Evolutionary conservation across 2,888 invertebrate genomes (phyloP).

Genomic region (Phortica magna): DNA sequence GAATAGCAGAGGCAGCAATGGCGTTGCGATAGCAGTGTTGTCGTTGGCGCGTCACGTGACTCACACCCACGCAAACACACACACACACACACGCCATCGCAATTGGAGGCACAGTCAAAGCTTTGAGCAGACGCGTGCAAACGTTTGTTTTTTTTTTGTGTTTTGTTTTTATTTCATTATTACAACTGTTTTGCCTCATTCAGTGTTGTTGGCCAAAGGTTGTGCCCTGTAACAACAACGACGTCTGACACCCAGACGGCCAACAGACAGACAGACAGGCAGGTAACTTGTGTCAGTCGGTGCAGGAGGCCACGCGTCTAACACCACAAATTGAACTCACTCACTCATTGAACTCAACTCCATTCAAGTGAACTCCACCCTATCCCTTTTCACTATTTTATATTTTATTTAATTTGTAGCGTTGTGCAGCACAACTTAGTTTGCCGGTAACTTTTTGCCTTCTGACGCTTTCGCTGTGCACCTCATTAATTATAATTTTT

Average conservation of each 20-base stretch:
- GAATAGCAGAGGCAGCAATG: not conserved
- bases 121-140: conserved; percentile 41
- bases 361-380: conserved; percentile 21
- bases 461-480: conserved; percentile 56
- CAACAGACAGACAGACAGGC: not conserved
- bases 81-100: not conserved
- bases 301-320: not conserved
- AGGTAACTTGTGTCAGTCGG: not conserved
- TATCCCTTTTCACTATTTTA: not conserved
- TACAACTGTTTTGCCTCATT: conserved; percentile 32
- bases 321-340: not conserved
- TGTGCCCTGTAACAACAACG: conserved; percentile 56
- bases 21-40: not conserved
- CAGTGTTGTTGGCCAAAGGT: conserved; percentile 57
- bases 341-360: too few species aligned
- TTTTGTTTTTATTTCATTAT: conserved; percentile 45
- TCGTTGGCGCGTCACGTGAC: conserved; percentile 65
- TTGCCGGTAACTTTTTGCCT: conserved; percentile 59
- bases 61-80: conserved; percentile 50
- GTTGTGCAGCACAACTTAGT: not conserved
- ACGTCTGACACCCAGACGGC: not conserved
- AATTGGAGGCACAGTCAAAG: not conserved
- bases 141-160: conserved; percentile 41
- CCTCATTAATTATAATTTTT: conserved; percentile 66
- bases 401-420: conserved; percentile 65